Conservation (phyloP, 2,888 invertebrate genomes). For the Diabrotica balteata region DNA sequence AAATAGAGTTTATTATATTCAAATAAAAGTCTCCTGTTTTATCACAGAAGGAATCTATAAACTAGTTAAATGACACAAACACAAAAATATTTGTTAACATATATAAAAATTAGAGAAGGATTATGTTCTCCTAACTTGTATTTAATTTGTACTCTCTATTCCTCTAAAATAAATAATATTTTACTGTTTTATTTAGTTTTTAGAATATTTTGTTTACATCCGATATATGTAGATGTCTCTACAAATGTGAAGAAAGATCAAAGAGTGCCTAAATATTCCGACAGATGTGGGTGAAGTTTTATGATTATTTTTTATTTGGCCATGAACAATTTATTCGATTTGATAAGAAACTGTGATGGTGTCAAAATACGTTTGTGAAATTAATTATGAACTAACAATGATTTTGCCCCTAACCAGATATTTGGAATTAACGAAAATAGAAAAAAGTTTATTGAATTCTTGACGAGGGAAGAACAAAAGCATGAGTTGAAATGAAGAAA, state of each 20-base stretch:
- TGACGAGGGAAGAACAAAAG: constrained; percentile 57
- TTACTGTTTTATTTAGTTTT: background rate
- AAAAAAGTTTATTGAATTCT: constrained; percentile 57
- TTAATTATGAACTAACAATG: constrained; percentile 59
- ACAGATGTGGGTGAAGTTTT: constrained; percentile 46
- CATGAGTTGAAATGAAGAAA: constrained; percentile 67
- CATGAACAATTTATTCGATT: constrained; percentile 48
- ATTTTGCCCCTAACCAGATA: constrained; percentile 49
- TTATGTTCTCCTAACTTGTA: no score
- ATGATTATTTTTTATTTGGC: constrained; percentile 41
- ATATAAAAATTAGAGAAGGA: constrained; percentile 15
- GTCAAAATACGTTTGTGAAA: constrained; percentile 57
- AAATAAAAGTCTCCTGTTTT: background rate
- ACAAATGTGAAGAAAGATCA: constrained; percentile 21
- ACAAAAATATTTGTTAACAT: constrained; percentile 9
- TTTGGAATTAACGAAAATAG: constrained; percentile 49
- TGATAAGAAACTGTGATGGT: constrained; percentile 60
- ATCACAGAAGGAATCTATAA: constrained; percentile 8
- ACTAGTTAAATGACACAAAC: background rate
- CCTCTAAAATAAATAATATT: background rate
- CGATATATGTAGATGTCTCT: constrained; percentile 35
- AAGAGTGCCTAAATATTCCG: constrained; percentile 44
- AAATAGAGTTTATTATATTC: no score
- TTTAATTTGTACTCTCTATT: constrained; percentile 4
- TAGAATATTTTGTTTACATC: background rate